phyloP scores from a whole-genome alignment of 1,140 invertebrate species.

The Drosophila sproati region DNA sequence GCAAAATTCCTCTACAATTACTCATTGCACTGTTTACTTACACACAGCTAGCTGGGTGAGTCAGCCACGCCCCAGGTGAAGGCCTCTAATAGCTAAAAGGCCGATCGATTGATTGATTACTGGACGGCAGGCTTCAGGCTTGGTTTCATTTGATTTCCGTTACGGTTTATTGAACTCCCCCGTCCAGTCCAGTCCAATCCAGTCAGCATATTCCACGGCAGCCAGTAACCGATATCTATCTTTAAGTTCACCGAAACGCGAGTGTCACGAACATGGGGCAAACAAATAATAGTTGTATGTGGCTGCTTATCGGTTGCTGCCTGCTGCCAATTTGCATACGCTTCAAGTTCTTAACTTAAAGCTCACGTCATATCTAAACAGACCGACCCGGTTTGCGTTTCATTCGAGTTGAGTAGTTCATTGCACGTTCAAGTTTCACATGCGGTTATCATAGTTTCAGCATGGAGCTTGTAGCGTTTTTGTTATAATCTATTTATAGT shows the following conservation, averaged over 20 bases:
- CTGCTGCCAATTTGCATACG: slow-evolving; percentile 64
- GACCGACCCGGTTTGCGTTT: slow-evolving; percentile 48
- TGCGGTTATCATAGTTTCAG: background rate
- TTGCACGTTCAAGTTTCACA: slow-evolving; percentile 7
- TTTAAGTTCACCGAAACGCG: background rate
- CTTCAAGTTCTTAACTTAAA: slow-evolving; percentile 56
- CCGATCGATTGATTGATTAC: slow-evolving; percentile 58
- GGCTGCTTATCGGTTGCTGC: slow-evolving; percentile 47
- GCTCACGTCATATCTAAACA: slow-evolving; percentile 48
- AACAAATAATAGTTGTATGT: slow-evolving; percentile 28
- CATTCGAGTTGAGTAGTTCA: slow-evolving; percentile 25
- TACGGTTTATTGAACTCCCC: slow-evolving; percentile 26
- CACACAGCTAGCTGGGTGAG: slow-evolving; percentile 31
- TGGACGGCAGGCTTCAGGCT: slow-evolving; percentile 17
- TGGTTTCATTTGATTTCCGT: slow-evolving; percentile 30
- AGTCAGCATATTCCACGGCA: background rate
- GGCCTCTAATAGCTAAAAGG: slow-evolving; percentile 23
- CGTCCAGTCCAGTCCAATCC: slow-evolving; percentile 16
- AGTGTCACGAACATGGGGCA: background rate
- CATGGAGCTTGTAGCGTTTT: background rate
- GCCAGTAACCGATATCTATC: background rate
- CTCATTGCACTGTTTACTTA: slow-evolving; percentile 32
- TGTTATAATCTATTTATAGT: background rate
- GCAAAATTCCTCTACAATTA: slow-evolving; percentile 40
- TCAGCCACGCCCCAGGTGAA: slow-evolving; percentile 37